Conservation (phyloP, 1,140 invertebrate genomes). For the Trichogramma pretiosum region DNA sequence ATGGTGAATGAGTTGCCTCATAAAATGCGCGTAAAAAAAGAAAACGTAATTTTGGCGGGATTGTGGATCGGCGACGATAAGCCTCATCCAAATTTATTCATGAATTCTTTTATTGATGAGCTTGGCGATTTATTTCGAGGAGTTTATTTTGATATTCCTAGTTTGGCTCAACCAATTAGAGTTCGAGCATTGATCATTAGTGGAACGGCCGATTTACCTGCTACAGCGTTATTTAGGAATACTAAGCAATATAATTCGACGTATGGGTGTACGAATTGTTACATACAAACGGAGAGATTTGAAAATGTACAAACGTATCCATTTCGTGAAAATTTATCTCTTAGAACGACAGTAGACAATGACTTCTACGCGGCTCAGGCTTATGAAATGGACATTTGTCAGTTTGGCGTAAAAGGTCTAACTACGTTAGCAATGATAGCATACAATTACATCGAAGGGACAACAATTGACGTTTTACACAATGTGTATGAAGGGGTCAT, state of each 20-base stretch:
- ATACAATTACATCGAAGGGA: conserved; percentile 4
- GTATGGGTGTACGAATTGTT: neutral
- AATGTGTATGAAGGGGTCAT: conserved; percentile 8
- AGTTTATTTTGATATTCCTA: neutral
- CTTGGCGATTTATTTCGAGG: neutral
- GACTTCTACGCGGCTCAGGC: neutral
- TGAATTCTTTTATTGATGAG: neutral
- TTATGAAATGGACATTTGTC: neutral
- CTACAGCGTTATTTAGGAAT: neutral
- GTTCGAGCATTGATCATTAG: neutral
- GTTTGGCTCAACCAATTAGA: neutral
- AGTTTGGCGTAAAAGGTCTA: neutral
- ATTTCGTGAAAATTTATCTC: neutral
- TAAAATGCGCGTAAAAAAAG: neutral
- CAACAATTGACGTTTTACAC: conserved; percentile 11
- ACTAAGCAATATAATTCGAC: neutral
- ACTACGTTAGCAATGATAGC: neutral
- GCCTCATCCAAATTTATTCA: neutral
- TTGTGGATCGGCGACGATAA: conserved; percentile 1
- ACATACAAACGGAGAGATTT: neutral
- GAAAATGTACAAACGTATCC: neutral
- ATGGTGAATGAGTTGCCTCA: neutral
- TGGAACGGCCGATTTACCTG: neutral
- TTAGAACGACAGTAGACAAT: neutral
- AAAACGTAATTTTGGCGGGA: conserved; percentile 1